Evolutionary conservation across 92 coral and sea anemone genomes (phyloP), one percentile per base, ranked within the genome.

Genomic region (Diadumene lineata): DNA sequence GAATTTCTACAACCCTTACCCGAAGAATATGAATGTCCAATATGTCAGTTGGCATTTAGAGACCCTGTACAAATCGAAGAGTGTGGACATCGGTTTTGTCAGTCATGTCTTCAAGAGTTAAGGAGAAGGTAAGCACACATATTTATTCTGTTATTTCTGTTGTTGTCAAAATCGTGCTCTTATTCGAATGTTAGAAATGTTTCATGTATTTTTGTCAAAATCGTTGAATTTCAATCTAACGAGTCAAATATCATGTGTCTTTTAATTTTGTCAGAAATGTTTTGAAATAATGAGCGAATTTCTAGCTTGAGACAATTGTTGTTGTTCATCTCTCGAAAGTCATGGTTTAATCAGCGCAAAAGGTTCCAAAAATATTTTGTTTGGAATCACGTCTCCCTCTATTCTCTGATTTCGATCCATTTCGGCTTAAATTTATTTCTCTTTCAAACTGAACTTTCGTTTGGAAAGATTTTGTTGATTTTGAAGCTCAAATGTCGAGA

Each of bases 31-130:
- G 98, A 94, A 55, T 94, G 98, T 68, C 98, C 98, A 23, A 94
- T 94, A 60, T 94, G 98, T 44, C 98, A 94, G 83, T 81, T 94
- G 25, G 98, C 98, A 23, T 94, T 92, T 78, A 87, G 98, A 38
- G 98, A 94, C 82, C 98, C 98, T 10, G 82, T 94, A 38, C 98
- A 94, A 79, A 88, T 94, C 57, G 98, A 92, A 48, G 98, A 94
- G 27, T 94, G 98, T 63, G 98, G 98, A 9, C 98, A 94, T 66
- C 87, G 98, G 34, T 86, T 94, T 72, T 94, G 98, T 79, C 97
- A 94, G 70, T 92, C 97, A 7, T 94, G 98, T 67, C 84, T 94
- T 31, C 97, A 94, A 66, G 98, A 94, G 73, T 81, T 94, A 27
- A 89, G 89, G 60, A 88, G 97, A 81, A 79, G 97, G 98, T 92